A percentile compares a stretch with the other conserved stretches of the same genome.
phyloP scores from a whole-genome alignment of 2,797 vertebrate species.

The Rhinatrema bivittatum region DNA sequence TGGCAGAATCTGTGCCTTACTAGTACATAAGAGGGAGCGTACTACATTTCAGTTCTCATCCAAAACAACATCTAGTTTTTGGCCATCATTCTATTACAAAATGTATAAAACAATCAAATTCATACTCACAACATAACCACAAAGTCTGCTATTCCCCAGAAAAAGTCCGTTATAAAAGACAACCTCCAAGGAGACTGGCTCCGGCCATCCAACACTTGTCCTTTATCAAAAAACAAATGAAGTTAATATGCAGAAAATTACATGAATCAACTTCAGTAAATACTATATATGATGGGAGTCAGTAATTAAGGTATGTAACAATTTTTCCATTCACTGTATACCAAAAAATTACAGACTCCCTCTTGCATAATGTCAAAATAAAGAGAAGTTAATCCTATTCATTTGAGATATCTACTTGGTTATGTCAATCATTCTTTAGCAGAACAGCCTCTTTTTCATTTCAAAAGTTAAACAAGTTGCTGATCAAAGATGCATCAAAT shows the following conservation, averaged over 20 bases:
- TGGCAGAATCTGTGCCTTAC: too few species aligned
- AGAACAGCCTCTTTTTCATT: neutral
- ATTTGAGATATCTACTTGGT: too few species aligned
- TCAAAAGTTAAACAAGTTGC: neutral
- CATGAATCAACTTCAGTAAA: neutral
- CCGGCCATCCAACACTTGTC: slow-evolving; percentile 81
- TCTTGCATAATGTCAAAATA: too few species aligned
- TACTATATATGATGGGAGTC: too few species aligned
- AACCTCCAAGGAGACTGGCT: slow-evolving; percentile 79
- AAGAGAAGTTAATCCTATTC: neutral
- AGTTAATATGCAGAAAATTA: neutral
- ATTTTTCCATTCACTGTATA: too few species aligned
- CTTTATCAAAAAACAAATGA: slow-evolving; percentile 37
- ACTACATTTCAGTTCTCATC: too few species aligned
- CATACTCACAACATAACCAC: slow-evolving; percentile 80
- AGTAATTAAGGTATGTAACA: too few species aligned
- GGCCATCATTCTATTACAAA: too few species aligned
- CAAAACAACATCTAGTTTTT: too few species aligned
- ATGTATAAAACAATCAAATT: neutral
- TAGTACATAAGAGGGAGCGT: too few species aligned
- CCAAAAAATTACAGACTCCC: neutral
- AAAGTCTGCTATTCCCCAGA: slow-evolving; percentile 86
- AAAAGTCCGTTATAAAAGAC: slow-evolving; percentile 75
- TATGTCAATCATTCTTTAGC: neutral
- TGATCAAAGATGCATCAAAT: too few species aligned